Evolutionary conservation across 2,113 vertebrate genomes (phyloP).

Genomic region (Melierax canorus): DNA sequence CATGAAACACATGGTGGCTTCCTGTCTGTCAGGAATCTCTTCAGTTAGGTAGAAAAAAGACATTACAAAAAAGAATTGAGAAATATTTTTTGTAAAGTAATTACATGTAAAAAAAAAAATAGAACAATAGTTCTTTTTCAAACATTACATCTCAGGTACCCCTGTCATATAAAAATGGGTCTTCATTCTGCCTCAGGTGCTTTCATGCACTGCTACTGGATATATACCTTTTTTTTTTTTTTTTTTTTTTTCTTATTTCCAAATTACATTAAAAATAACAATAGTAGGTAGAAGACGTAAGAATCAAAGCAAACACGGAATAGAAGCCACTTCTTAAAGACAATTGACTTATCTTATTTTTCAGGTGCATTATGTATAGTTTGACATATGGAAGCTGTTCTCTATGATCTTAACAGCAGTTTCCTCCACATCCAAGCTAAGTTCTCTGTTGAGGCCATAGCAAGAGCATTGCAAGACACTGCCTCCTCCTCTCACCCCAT

Average conservation of each 20-base stretch:
- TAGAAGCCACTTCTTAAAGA: background rate
- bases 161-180: background rate
- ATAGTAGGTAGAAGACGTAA: background rate
- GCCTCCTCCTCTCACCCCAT: background rate
- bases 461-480: background rate
- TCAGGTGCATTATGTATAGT: background rate
- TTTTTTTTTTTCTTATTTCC: background rate
- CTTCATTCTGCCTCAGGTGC: background rate
- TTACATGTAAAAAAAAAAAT: background rate
- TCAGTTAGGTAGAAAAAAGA: background rate
- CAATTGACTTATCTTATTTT: background rate
- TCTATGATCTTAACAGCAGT: background rate
- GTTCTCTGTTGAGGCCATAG: background rate
- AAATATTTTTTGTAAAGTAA: background rate
- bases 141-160: background rate
- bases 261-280: background rate
- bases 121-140: background rate
- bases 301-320: background rate
- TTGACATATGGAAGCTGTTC: background rate
- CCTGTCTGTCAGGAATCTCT: background rate
- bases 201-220: background rate
- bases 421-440: background rate
- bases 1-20: accelerated
- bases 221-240: background rate
- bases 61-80: background rate